Evolutionary conservation across 2,888 invertebrate genomes (phyloP).

Genomic region (Thymelicus lineola): DNA sequence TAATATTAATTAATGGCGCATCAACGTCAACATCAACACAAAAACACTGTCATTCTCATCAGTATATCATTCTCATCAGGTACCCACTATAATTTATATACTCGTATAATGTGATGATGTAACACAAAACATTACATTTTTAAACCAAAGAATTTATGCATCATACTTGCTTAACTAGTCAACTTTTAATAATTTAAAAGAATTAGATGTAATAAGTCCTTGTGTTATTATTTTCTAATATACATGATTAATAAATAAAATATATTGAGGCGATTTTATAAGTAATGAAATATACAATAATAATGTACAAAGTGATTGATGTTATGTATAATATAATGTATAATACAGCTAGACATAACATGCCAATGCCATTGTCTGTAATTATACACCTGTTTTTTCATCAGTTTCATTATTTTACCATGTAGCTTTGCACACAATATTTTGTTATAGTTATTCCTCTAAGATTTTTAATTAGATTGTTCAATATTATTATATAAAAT

Average conservation of each 20-base stretch:
- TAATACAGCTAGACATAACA: slow-evolving; percentile 8
- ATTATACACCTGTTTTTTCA: slow-evolving; percentile 6
- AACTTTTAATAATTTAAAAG: neutral
- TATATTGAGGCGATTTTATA: slow-evolving; percentile 25
- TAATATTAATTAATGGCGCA: too few species aligned
- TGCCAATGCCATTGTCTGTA: neutral
- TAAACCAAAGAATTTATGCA: too few species aligned
- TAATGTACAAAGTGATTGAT: slow-evolving; percentile 29
- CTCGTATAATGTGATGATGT: too few species aligned
- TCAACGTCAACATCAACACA: too few species aligned
- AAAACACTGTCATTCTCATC: too few species aligned
- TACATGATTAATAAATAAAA: slow-evolving; percentile 11
- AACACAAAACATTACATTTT: too few species aligned
- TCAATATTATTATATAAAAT: neutral
- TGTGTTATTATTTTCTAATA: slow-evolving; percentile 13
- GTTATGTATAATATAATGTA: slow-evolving; percentile 13
- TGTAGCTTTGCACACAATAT: neutral
- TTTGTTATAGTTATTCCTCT: neutral
- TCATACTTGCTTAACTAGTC: neutral
- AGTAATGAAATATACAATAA: slow-evolving; percentile 21
- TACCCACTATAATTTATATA: too few species aligned
- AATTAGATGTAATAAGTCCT: slow-evolving; percentile 9
- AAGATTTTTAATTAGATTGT: neutral
- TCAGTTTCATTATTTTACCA: neutral
- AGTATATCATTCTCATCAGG: too few species aligned